Conservation (phyloP, 1,140 invertebrate species). For the Zeugodacus cucurbitae region DNA sequence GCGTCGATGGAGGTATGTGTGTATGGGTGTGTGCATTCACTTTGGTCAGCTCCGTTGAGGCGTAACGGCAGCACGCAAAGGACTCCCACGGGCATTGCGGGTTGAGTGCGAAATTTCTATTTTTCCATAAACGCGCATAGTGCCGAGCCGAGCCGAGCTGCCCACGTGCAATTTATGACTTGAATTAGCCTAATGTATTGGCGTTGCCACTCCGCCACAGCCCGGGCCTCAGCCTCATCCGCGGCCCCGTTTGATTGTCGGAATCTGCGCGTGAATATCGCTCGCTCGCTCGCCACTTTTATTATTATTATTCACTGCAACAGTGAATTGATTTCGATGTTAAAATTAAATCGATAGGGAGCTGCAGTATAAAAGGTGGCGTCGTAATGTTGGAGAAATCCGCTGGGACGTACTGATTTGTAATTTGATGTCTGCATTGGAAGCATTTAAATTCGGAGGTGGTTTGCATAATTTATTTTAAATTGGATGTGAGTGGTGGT, state of each 20-base stretch:
- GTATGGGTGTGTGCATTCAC: not conserved
- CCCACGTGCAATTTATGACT: conserved; percentile 29
- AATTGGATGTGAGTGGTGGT: not conserved
- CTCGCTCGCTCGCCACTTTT: not conserved
- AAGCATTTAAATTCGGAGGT: not conserved
- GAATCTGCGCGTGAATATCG: not conserved
- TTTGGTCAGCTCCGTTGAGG: not conserved
- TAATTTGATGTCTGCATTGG: not conserved
- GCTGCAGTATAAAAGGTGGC: not conserved
- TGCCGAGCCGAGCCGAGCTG: too few species aligned
- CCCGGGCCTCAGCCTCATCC: not conserved
- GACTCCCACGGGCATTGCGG: not conserved
- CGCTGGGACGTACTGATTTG: not conserved
- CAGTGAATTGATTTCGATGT: conserved; percentile 3
- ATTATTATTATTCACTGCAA: not conserved
- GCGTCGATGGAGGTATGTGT: not conserved
- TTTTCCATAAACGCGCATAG: not conserved
- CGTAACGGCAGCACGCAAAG: conserved; percentile 6
- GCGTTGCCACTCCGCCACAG: not conserved
- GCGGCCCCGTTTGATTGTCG: not conserved
- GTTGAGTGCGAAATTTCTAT: conserved; percentile 8
- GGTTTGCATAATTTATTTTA: not conserved
- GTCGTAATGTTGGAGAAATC: not conserved
- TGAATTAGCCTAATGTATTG: conserved; percentile 41
- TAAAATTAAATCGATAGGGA: conserved; percentile 22